phyloP scores from a whole-genome alignment of 2,113 vertebrate species.

The Pica pica region DNA sequence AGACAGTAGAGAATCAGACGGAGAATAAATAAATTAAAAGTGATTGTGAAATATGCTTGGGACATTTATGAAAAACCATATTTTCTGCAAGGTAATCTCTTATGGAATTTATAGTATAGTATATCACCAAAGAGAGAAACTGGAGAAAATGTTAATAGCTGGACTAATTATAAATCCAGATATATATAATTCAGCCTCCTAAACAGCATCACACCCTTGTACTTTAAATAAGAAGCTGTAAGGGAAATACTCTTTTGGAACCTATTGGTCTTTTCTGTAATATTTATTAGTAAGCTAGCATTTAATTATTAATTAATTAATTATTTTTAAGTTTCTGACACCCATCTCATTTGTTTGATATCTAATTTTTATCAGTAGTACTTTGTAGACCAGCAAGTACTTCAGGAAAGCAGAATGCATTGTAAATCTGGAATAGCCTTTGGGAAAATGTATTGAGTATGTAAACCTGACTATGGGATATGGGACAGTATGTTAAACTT shows the following conservation, averaged over 20 bases:
- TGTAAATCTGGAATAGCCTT: constrained; percentile 19
- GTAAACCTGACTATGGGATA: not conserved
- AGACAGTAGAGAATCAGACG: not conserved
- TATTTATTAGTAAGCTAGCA: constrained; percentile 61
- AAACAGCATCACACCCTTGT: constrained; percentile 15
- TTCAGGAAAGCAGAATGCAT: not conserved
- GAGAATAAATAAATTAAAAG: constrained; percentile 11
- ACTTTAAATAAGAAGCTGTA: constrained; percentile 21
- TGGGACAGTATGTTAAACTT: not conserved
- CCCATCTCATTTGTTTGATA: constrained; percentile 58
- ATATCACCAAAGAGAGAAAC: constrained; percentile 41
- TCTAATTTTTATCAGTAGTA: constrained; percentile 47
- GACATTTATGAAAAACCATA: constrained; percentile 6
- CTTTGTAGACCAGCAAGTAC: constrained; percentile 57
- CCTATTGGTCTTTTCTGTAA: constrained; percentile 43
- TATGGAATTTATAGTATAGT: constrained; percentile 15
- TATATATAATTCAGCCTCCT: constrained; percentile 58
- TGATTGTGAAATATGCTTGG: constrained; percentile 22
- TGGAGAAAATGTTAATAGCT: constrained; percentile 51
- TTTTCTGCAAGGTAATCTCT: not conserved
- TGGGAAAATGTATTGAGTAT: constrained; percentile 23
- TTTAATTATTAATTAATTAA: constrained; percentile 38
- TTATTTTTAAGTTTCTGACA: constrained; percentile 64
- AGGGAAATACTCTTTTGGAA: constrained; percentile 48
- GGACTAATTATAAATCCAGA: constrained; percentile 60